phyloP scores from a whole-genome alignment of 2,888 invertebrate genomes.

The Drosophila nr. fundita region DNA sequence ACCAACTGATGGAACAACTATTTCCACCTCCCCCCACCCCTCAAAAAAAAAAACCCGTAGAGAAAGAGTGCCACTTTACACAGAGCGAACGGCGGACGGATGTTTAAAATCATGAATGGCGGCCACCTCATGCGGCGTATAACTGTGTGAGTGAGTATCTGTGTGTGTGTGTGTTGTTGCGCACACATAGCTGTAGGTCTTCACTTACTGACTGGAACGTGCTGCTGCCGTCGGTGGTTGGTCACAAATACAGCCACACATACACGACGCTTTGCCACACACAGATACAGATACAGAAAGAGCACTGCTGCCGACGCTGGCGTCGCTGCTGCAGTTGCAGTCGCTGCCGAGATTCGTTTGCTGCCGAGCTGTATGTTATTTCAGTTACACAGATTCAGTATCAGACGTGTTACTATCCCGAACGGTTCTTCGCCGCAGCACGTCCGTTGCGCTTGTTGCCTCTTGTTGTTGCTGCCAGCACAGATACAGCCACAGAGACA shows the following conservation, averaged over 20 bases:
- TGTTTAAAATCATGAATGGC: constrained; percentile 74
- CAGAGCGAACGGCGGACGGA: constrained; percentile 55
- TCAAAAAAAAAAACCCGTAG: not conserved
- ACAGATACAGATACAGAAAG: constrained; percentile 13
- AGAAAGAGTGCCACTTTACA: constrained; percentile 48
- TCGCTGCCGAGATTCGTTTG: constrained; percentile 57
- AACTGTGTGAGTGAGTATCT: constrained; percentile 18
- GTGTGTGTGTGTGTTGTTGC: constrained; percentile 24
- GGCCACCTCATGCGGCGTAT: constrained; percentile 26
- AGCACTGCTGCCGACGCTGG: constrained; percentile 8
- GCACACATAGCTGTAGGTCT: constrained; percentile 66
- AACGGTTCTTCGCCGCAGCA: constrained; percentile 81
- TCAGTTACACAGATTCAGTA: constrained; percentile 85
- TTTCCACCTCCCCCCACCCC: constrained; percentile 30
- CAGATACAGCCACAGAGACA: constrained; percentile 37
- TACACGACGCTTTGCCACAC: constrained; percentile 6
- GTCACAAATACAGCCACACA: constrained; percentile 48
- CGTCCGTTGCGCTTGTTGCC: constrained; percentile 38
- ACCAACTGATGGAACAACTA: constrained; percentile 48
- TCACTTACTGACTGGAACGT: constrained; percentile 80
- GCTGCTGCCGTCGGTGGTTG: constrained; percentile 68
- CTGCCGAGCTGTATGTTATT: constrained; percentile 83
- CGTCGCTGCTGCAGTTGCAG: constrained; percentile 29
- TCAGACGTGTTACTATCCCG: constrained; percentile 85
- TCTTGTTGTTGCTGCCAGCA: constrained; percentile 50